Conservation (phyloP, 2,113 vertebrate species). For the Phocoena phocoena region DNA sequence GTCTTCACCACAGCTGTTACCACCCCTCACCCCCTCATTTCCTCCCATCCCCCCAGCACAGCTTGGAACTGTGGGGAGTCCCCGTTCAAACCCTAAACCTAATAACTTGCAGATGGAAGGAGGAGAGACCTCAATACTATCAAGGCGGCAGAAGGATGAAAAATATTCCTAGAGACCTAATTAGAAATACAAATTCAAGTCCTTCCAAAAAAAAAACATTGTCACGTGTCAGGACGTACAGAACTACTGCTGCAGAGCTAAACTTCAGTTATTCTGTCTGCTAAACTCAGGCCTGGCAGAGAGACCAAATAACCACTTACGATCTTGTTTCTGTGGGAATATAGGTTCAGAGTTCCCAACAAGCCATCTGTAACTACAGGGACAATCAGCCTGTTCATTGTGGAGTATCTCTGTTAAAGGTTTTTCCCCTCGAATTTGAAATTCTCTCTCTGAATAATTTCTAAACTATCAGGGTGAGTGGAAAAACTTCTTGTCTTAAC, state of each 20-base stretch:
- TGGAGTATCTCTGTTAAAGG: background rate
- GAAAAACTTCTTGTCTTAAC: background rate
- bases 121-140: background rate
- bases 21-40: background rate
- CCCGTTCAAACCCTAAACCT: background rate
- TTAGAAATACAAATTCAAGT: background rate
- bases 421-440: background rate
- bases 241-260: too few species aligned
- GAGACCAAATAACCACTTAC: background rate
- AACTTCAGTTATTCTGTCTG: background rate
- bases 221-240: background rate
- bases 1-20: background rate
- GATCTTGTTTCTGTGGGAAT: background rate
- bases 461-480: background rate
- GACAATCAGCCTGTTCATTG: background rate
- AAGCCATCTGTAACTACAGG: background rate
- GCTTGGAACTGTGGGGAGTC: background rate
- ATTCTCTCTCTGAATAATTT: background rate
- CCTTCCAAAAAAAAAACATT: background rate
- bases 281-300: background rate
- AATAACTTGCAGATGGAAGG: background rate
- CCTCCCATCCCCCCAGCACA: fast-evolving
- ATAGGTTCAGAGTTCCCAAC: background rate
- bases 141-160: background rate
- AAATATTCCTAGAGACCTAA: background rate